phyloP scores from a whole-genome alignment of 2,888 invertebrate genomes.

The Platynereis dumerilii region DNA sequence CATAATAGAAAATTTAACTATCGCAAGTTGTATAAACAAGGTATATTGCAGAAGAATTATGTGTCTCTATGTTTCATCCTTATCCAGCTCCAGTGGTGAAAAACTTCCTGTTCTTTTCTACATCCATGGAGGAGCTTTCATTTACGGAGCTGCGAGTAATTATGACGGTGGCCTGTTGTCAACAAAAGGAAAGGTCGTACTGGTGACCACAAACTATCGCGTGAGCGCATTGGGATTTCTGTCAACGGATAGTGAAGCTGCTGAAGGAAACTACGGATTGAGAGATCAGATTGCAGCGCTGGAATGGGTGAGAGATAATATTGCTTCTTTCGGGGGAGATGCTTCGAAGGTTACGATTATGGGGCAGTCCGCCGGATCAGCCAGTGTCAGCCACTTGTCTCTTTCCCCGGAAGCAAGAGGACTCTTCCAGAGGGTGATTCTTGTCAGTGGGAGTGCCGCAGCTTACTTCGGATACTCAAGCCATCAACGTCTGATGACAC shows the following conservation, averaged over 20 bases:
- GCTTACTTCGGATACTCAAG: background rate
- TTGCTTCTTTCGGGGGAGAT: constrained; percentile 16
- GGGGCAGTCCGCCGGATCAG: constrained; percentile 12
- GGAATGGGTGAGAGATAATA: constrained; percentile 15
- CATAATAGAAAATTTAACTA: too few species aligned
- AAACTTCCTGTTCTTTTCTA: constrained; percentile 35
- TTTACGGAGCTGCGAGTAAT: constrained; percentile 31
- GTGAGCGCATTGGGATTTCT: constrained; percentile 30
- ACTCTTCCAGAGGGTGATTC: constrained; percentile 11
- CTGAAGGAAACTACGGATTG: constrained; percentile 12
- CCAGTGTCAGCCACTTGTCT: constrained; percentile 3
- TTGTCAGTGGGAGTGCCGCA: constrained; percentile 11
- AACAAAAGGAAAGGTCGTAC: constrained; percentile 32
- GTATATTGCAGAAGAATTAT: too few species aligned
- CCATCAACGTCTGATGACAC: background rate
- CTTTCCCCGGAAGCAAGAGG: constrained; percentile 7
- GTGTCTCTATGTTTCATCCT: too few species aligned
- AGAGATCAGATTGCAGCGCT: constrained; percentile 16
- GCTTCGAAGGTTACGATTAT: constrained; percentile 7
- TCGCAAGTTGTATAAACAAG: too few species aligned
- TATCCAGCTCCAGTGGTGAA: background rate
- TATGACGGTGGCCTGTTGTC: constrained; percentile 35
- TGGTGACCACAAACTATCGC: constrained; percentile 36
- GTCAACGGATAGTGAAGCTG: constrained; percentile 20
- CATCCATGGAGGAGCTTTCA: constrained; percentile 33